Base-by-base conservation (phyloP, 1,140 invertebrate genomes). In the Drosophila pallidifrons region DNA sequence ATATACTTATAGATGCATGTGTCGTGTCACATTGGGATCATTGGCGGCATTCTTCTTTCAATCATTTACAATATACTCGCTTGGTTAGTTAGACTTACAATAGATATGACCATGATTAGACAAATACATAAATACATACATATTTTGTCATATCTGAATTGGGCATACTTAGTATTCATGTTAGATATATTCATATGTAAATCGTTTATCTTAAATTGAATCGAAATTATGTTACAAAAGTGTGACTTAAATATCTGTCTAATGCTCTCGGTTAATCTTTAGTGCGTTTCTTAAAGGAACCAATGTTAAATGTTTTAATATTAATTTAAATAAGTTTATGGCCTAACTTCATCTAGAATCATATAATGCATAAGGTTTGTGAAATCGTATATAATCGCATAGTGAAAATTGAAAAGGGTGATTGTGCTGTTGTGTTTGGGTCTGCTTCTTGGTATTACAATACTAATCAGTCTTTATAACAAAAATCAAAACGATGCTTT, bases 191-290 rank as follows among this genome's bases (percentile, higher is more conserved):
- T 60, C 70, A 52, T 51, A 64, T 79, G 64, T 77, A 73, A 77
- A 20, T 54, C 16, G 71, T 70, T 64, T 67, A 71, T 59, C 47
- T 45, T 77, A 78, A 83, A 81, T 72, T 89, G 30, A 83, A 75
- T 83, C 46, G 67, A 87, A 87, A 87, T 87, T 87, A 87, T 87
- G n/a, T 87, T 87, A 87, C 83, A 87, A 87, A 87, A 87, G 83
- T 83, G 67, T 46, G 49, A 49, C 69, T 75, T 82, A 79, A 68
- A 51, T 65, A 28, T 70, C 47, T 58, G 76, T 69, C 60, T 77
- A 81, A 59, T 46, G 59, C 58, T 70, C 82, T 30, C 59, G 51
- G 52, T 51, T 58, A 35, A 66, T 51, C 66, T 88, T 88, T 88
- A 82, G 83, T 88, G 83, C 83, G 83, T 80, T 72, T 87, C 64